Evolutionary conservation across 2,113 vertebrate genomes (phyloP), one percentile per base, ranked within the genome.

Genomic region (Forbesichthys agassizii): DNA sequence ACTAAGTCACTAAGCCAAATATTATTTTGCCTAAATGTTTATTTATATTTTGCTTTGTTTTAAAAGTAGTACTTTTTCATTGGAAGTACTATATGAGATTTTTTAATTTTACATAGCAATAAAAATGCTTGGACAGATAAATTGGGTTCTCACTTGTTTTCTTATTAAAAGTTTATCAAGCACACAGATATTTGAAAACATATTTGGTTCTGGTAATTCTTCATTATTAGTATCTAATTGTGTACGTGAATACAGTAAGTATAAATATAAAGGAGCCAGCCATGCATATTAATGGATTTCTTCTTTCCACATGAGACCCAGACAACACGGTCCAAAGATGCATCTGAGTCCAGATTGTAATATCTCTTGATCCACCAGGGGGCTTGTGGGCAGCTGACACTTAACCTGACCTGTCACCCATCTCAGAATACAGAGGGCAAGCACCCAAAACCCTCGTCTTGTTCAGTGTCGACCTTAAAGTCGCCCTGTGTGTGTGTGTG

Each of bases 21-120:
- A 74, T 83, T 77, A 53, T 86, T 82, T 88, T 90, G 84, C 80
- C 79, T 84, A 66, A 77, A 77, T 73, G 74, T 80, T 83, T 65
- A 69, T 61, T 74, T 69, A 49, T 69, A 49, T 16, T 73, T 47
- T 27, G 61, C 61, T 64, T 58, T 80, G 48, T 84, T 84, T 74
- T 85, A 88, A 82, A 74, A 81, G 69, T 71, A 65, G 67, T 61
- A 78, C 27, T 59, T 81, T 88, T 86, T 82, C 77, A 83, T 85
- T 82, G 63, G 68, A 83, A 77, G 71, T 85, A 27, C 27, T 27
- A 27, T 27, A 86, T 81, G 74, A 70, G 77, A 78, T 80, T 90
- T 90, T 91, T 89, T 88, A 78, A 87, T 90, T 91, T 92, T 89
- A 90, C 83, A 92, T 83, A 92, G 92, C 92, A 94, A 94, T 94